These are phyloP conservation scores for Coecobrya sp. DNA, from an alignment of 2,888 invertebrate genomes.

Conservation along the genomic window DNA sequence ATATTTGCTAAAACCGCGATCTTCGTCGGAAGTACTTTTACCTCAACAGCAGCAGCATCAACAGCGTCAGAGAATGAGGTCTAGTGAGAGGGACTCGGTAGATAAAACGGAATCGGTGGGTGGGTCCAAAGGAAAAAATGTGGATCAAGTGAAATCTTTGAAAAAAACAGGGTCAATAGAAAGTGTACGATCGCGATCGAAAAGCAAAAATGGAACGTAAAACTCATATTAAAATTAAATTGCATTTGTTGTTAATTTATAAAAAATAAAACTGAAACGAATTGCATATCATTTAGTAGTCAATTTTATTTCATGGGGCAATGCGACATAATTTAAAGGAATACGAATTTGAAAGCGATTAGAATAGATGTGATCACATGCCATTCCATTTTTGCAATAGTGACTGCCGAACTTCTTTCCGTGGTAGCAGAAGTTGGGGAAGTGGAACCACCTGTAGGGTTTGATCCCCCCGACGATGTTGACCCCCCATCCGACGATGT, in stretches of 20 bases:
- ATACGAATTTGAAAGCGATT: too few species aligned
- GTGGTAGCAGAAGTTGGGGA: too few species aligned
- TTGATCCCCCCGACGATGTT: not conserved
- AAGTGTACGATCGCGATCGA: not conserved
- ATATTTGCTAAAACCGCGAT: not conserved
- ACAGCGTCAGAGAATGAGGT: not conserved
- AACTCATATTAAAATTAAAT: not conserved
- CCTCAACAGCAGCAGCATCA: not conserved
- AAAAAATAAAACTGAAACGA: too few species aligned
- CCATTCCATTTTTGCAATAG: not conserved
- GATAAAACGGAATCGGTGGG: not conserved
- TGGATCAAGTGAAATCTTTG: not conserved
- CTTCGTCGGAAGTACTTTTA: slow-evolving; percentile 20
- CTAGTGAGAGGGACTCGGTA: not conserved
- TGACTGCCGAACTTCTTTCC: not conserved
- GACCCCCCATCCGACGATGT: too few species aligned
- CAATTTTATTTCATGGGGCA: too few species aligned
- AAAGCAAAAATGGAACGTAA: not conserved
- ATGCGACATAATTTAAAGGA: too few species aligned
- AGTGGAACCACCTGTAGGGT: too few species aligned
- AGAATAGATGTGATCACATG: not conserved
- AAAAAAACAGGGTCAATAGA: slow-evolving; percentile 4
- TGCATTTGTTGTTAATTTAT: not conserved
- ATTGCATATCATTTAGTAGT: too few species aligned
- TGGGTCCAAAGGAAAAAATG: not conserved